Evolutionary conservation across 2,888 invertebrate species (phyloP), one percentile per base, ranked within the genome.

Genomic region (Archips crataeganus): DNA sequence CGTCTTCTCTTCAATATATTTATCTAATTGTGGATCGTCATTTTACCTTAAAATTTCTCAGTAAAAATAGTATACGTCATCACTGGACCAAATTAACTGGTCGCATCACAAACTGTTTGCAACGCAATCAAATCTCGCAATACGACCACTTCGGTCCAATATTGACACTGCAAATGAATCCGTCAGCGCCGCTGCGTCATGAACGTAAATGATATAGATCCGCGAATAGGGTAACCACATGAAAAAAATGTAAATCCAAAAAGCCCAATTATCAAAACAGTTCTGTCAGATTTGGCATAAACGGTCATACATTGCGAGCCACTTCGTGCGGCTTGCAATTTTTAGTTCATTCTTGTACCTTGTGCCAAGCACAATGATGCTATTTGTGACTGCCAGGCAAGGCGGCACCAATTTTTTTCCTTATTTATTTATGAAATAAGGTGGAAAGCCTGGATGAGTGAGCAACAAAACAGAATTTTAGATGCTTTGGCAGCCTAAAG

Each of bases 131-230:
- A 79, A 81, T 81, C 78, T 70, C 68, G 67, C 71, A 73, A 73
- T 74, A 47, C 67, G 71, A 51, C 74, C 77, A 78, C 81, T 80
- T 75, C 77, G 77, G 78, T 75, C 77, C 80, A 81, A 84, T 82
- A 83, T 86, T 85, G 81, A 81, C 80, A 61, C 77, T 79, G 78
- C 79, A 81, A 85, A 84, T 82, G 82, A 84, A 81, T 78, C 78
- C 77, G 77, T 71, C 70, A 63, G 65, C 49, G 45, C 36, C 59
- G 60, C 60, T 45, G 49, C 65, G 69, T 71, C 75, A 75, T 75
- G 71, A 67, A 77, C 74, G 63, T 75, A 63, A 70, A n/a, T 45
- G 60, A 42, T 67, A 62, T 63, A 39, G 54, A 36, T 15, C 42
- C n/a, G 47, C 65, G 49, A 11, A 61, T 66, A 32, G 71, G 70